Conservation (phyloP, 2,888 invertebrate genomes). For the Andrena camellia region DNA sequence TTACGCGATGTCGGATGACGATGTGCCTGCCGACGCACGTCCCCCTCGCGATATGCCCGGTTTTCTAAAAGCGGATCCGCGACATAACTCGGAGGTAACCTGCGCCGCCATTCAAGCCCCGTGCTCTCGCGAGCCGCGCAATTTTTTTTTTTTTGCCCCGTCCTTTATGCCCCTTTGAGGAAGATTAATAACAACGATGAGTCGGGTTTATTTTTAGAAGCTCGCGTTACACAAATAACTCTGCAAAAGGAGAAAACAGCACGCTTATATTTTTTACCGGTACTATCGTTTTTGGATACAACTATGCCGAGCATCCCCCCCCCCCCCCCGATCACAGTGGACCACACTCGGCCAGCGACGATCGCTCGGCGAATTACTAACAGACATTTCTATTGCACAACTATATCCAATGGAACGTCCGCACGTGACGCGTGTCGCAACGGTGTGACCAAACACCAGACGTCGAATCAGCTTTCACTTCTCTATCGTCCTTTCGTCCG, state of each 20-base stretch:
- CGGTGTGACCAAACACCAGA: neutral
- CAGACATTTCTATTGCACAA: constrained; percentile 10
- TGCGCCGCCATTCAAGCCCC: constrained; percentile 1
- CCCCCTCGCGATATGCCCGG: constrained; percentile 1
- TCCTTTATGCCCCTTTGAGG: neutral
- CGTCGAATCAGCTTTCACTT: constrained; percentile 4
- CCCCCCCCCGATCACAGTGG: neutral
- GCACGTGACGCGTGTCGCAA: constrained; percentile 7
- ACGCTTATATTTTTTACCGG: too few relatives aligned
- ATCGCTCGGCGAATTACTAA: constrained; percentile 2
- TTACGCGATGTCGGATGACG: constrained; percentile 34
- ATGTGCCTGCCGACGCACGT: constrained; percentile 20
- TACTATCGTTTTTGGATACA: too few relatives aligned
- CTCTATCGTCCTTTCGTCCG: neutral
- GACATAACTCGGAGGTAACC: neutral
- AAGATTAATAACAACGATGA: constrained; percentile 6
- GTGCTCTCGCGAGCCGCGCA: neutral
- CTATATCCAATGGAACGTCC: neutral
- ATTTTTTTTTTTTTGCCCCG: neutral
- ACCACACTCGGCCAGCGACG: neutral
- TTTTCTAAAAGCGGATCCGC: constrained; percentile 24
- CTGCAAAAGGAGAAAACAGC: neutral
- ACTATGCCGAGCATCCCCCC: neutral
- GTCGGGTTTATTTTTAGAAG: neutral
- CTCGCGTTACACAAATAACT: neutral